Base-by-base conservation (phyloP, 1,140 invertebrate species). In the Tachypleus tridentatus region DNA sequence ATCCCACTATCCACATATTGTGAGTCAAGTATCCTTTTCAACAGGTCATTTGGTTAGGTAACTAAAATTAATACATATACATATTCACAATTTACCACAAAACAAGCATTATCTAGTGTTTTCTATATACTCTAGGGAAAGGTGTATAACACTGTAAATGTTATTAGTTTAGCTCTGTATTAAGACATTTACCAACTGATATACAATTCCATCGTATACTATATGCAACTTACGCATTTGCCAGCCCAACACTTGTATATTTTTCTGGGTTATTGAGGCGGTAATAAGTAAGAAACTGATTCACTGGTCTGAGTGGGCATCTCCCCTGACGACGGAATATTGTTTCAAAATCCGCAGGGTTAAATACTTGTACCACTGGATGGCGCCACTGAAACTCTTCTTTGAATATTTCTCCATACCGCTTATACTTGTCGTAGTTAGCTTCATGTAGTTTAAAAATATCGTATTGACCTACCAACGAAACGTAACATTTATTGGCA, bases 361-460 rank as follows among this genome's bases (percentile, higher is more conserved):
- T 72, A 74, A 77, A 81, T 4, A 82, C 61, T 64, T 80, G 78
- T 0, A 82, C 74, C 7, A 75, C 63, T 3, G 70, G 64, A 61
- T 66, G 60, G 0, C 70, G 58, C 65, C 69, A 72, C 48, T 74
- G 71, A 65, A 71, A 72, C 59, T 71, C 69, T 64, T 76, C 73
- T 47, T 66, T 70, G 6, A 73, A 64, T 5, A 76, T 70, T 7
- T 70, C 67, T 0, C 75, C 75, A 65, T 74, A 76, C 6, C 65
- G 61, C 5, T 62, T 47, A 48, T 84, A 83, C 78, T 81, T 84
- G 86, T 86, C 86, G 82, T 82, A 80, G 75, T 91, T 89, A 63
- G 86, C 86, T 69, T 89, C 85, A 74, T 91, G 89, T 49, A 91
- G 77, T 72, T 87, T 86, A 62, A 83, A 83, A 75, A 89, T 79